phyloP scores from a whole-genome alignment of 2,888 invertebrate genomes.

The Caenorhabditis plicata region DNA sequence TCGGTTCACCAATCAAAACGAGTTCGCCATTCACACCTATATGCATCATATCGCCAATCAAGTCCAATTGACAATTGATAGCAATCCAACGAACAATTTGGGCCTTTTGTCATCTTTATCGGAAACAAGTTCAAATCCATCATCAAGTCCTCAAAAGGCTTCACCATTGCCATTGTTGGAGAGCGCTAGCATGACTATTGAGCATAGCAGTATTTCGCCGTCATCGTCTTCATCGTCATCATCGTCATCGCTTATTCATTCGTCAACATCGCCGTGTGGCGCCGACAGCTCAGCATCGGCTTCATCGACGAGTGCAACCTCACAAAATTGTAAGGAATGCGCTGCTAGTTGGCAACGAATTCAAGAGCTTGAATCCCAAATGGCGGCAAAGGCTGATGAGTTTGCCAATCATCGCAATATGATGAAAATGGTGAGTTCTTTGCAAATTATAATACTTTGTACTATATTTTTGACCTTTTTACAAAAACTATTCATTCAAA shows the following conservation, averaged over 20 bases:
- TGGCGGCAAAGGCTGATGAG: conserved; percentile 33
- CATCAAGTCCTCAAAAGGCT: conserved; percentile 46
- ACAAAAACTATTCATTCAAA: background rate
- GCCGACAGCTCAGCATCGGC: conserved; percentile 9
- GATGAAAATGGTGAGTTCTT: conserved; percentile 24
- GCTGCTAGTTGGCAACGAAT: conserved; percentile 19
- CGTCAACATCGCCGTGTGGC: conserved; percentile 10
- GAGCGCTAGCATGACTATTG: conserved; percentile 11
- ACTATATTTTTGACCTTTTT: conserved; percentile 3
- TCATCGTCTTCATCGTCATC: conserved; percentile 20
- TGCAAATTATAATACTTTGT: conserved; percentile 4
- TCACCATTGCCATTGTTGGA: conserved; percentile 33
- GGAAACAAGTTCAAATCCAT: no score
- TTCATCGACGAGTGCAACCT: conserved; percentile 7
- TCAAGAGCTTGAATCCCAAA: conserved; percentile 34
- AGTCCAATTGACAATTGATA: background rate
- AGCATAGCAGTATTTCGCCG: conserved; percentile 25
- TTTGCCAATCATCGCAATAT: conserved; percentile 33
- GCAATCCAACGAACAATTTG: background rate
- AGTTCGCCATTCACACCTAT: conserved; percentile 42
- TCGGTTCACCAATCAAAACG: conserved; percentile 27
- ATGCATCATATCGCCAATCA: conserved; percentile 15
- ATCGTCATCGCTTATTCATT: conserved; percentile 17
- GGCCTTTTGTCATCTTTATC: background rate
- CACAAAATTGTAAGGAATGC: conserved; percentile 41